phyloP scores from a whole-genome alignment of 2,113 vertebrate genomes.

The Aptenodytes forsteri region DNA sequence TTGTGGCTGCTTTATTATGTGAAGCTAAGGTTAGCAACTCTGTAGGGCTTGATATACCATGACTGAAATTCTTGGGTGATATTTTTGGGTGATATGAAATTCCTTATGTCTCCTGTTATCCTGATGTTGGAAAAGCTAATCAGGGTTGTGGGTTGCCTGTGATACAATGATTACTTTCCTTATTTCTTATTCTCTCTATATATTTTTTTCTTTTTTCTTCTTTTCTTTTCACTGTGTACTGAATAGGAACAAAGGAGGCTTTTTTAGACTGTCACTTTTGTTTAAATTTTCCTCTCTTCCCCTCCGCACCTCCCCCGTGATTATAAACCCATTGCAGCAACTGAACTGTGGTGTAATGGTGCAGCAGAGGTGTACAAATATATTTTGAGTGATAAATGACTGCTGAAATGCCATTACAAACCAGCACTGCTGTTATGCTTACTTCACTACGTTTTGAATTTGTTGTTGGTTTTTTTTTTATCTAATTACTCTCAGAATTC shows the following conservation, averaged over 20 bases:
- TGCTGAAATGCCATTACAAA: not conserved
- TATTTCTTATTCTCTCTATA: not conserved
- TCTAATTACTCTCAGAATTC: not conserved
- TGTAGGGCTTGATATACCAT: not conserved
- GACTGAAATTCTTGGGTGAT: not conserved
- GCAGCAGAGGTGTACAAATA: not conserved
- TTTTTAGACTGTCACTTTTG: not conserved
- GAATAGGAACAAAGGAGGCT: not conserved
- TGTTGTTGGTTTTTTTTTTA: not conserved
- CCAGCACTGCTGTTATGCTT: not conserved
- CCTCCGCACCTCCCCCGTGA: not conserved
- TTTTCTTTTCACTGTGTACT: not conserved
- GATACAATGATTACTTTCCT: not conserved
- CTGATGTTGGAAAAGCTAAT: not conserved
- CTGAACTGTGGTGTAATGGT: not conserved
- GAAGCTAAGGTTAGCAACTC: not conserved
- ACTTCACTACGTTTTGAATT: not conserved
- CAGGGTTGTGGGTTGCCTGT: not conserved
- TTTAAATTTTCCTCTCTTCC: not conserved
- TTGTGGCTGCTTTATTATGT: not conserved
- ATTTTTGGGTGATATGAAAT: not conserved
- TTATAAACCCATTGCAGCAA: not conserved
- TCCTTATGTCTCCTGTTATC: not conserved
- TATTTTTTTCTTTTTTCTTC: not conserved
- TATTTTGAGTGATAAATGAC: constrained; percentile 4